Percentiles rank a stretch among this genome's conserved stretches.
Evolutionary conservation across 1,140 invertebrate genomes (phyloP).

Genomic region (Heliothis virescens): DNA sequence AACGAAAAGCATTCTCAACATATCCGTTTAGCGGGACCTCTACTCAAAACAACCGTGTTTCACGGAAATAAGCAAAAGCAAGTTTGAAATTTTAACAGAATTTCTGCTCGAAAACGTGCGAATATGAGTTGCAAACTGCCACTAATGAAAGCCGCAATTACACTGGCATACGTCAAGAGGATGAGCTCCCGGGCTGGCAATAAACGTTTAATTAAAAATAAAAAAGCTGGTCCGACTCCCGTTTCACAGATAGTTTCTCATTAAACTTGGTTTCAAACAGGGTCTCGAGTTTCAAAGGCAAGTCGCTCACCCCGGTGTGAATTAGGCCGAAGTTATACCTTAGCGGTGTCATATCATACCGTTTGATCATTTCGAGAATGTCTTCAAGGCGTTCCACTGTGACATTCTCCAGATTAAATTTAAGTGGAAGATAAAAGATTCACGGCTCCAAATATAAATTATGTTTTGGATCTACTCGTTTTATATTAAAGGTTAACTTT

Average conservation of each 20-base stretch:
- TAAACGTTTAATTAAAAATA: constrained; percentile 67
- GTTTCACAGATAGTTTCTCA: constrained; percentile 62
- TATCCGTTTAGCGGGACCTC: constrained; percentile 22
- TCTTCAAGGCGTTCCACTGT: constrained; percentile 47
- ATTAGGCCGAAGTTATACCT: constrained; percentile 52
- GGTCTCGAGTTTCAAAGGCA: constrained; percentile 62
- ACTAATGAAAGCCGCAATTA: constrained; percentile 72
- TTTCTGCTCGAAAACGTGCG: constrained; percentile 60
- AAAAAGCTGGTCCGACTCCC: constrained; percentile 50
- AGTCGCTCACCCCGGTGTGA: constrained; percentile 52
- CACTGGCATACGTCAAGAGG: constrained; percentile 59
- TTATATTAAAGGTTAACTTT: constrained; percentile 15
- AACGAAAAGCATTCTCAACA: neutral
- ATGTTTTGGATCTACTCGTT: constrained; percentile 36
- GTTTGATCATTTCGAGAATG: constrained; percentile 61
- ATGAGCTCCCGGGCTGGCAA: constrained; percentile 48
- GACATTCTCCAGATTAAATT: constrained; percentile 56
- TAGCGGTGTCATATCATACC: constrained; percentile 58
- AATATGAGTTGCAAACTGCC: constrained; percentile 65
- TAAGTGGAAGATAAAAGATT: constrained; percentile 56
- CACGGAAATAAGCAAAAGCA: constrained; percentile 33
- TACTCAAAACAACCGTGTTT: constrained; percentile 27
- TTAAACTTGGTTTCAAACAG: constrained; percentile 54
- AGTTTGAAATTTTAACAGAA: constrained; percentile 44
- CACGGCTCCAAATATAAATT: constrained; percentile 32